Conservation (phyloP, 1,140 invertebrate genomes). For the Adoxophyes honmai region DNA sequence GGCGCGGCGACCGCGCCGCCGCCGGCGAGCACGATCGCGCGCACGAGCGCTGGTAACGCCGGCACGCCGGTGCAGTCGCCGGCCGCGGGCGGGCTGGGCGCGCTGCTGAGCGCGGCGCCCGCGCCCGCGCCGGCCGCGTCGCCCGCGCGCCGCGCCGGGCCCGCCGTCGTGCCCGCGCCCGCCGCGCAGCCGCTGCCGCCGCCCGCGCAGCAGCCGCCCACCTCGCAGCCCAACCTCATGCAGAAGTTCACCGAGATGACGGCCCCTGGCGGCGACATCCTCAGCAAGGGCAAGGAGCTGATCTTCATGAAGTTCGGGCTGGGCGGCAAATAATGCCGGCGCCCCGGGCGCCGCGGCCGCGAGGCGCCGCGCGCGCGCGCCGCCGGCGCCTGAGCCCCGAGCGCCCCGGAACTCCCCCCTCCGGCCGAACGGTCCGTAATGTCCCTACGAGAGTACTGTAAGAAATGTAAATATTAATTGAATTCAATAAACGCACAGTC, state of each 20-base stretch:
- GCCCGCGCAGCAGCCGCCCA: slow-evolving; percentile 59
- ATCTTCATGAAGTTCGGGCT: slow-evolving; percentile 95
- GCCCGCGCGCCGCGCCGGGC: slow-evolving; percentile 74
- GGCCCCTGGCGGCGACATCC: slow-evolving; percentile 88
- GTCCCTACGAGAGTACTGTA: slow-evolving; percentile 39
- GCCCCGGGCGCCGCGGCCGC: slow-evolving; percentile 45
- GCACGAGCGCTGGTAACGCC: slow-evolving; percentile 71
- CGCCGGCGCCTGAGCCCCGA: slow-evolving; percentile 24
- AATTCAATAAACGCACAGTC: slow-evolving; percentile 75
- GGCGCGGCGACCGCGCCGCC: slow-evolving; percentile 58
- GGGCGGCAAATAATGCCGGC: slow-evolving; percentile 84
- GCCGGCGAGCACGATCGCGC: slow-evolving; percentile 66
- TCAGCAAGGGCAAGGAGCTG: slow-evolving; percentile 93
- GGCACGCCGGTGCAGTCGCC: slow-evolving; percentile 63
- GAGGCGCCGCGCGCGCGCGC: slow-evolving; percentile 18
- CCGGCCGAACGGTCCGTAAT: slow-evolving; percentile 38
- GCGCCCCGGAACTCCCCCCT: slow-evolving; percentile 31
- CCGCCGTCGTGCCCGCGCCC: slow-evolving; percentile 77
- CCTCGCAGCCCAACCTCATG: slow-evolving; percentile 84
- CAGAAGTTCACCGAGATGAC: slow-evolving; percentile 90
- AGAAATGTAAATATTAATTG: slow-evolving; percentile 60
- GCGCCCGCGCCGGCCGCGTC: slow-evolving; percentile 37
- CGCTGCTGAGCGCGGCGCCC: slow-evolving; percentile 31
- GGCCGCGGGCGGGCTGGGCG: slow-evolving; percentile 23
- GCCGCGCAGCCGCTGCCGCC: slow-evolving; percentile 52